These are phyloP conservation scores for Pelagia noctiluca DNA, from an alignment of 30 jellyfish, hydroid and myxozoan species.

Conservation along the genomic window DNA sequence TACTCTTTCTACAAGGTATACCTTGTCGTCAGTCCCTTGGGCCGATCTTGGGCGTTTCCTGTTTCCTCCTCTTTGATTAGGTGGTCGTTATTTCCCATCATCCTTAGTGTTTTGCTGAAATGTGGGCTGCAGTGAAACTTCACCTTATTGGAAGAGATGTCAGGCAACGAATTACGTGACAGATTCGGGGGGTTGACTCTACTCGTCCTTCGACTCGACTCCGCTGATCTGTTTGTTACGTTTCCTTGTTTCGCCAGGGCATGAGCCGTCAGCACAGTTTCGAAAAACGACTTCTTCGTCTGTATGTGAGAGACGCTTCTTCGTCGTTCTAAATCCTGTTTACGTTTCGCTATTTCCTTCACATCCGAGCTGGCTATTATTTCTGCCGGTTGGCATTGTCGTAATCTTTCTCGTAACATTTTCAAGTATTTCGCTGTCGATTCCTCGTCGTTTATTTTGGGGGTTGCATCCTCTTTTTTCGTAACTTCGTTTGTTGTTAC, in stretches of 20 bases:
- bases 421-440: slow-evolving; percentile 48
- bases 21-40: not conserved
- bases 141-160: slow-evolving; percentile 16
- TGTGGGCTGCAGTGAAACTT: slow-evolving; percentile 69
- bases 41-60: not conserved
- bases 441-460: not conserved
- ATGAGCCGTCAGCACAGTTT: slow-evolving; percentile 68
- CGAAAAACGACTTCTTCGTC: slow-evolving; percentile 50
- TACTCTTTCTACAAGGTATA: too few species aligned
- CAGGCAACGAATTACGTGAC: slow-evolving; percentile 22
- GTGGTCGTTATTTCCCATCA: slow-evolving; percentile 20
- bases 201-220: slow-evolving; percentile 37
- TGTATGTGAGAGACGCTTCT: not conserved
- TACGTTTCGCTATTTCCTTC: slow-evolving; percentile 50
- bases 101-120: slow-evolving; percentile 38
- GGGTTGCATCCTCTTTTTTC: not conserved
- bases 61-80: slow-evolving; percentile 18
- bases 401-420: slow-evolving; percentile 71
- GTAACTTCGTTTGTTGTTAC: not conserved
- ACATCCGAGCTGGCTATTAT: slow-evolving; percentile 71
- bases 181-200: too few species aligned
- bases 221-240: slow-evolving; percentile 12
- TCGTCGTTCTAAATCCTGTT: slow-evolving; percentile 54
- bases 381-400: slow-evolving; percentile 74
- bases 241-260: slow-evolving; percentile 55